Evolutionary conservation across 2,888 invertebrate genomes (phyloP).

Genomic region (Platyscelio sp.): DNA sequence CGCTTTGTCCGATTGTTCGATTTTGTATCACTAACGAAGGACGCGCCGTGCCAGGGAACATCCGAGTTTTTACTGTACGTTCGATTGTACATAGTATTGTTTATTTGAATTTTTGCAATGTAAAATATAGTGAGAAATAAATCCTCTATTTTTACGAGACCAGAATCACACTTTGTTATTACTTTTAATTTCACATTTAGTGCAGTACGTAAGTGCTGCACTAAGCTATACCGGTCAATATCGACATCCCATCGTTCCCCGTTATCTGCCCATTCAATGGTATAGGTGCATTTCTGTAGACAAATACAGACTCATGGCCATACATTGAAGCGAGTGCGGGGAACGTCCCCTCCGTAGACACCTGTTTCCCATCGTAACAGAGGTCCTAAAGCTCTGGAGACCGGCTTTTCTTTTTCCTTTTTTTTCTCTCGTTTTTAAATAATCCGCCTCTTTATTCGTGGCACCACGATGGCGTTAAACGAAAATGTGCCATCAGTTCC

Average conservation of each 20-base stretch:
- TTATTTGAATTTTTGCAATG: conserved; percentile 53
- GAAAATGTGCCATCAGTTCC: conserved; percentile 41
- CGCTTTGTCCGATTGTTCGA: conserved; percentile 36
- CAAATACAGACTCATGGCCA: conserved; percentile 48
- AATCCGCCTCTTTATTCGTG: conserved; percentile 19
- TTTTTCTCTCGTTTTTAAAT: no score
- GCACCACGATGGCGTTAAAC: conserved; percentile 27
- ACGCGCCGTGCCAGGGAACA: no score
- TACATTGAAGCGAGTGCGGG: conserved; percentile 27
- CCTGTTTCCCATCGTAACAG: conserved; percentile 47
- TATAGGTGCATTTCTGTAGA: conserved; percentile 54
- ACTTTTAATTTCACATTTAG: conserved; percentile 30
- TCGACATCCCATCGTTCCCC: conserved; percentile 50
- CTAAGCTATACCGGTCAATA: conserved; percentile 42
- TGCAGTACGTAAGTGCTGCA: conserved; percentile 32
- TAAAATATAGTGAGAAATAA: conserved; percentile 64
- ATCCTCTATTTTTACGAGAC: conserved; percentile 55
- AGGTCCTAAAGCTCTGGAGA: conserved; percentile 34
- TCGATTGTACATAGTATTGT: conserved; percentile 57
- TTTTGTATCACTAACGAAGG: conserved; percentile 30
- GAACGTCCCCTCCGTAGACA: conserved; percentile 39
- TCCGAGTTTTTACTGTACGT: conserved; percentile 61
- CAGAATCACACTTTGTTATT: conserved; percentile 43
- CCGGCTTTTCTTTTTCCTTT: conserved; percentile 34
- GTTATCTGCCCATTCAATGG: conserved; percentile 56